Percentiles rank a stretch among this genome's conserved stretches.
Conservation (phyloP, 2,888 invertebrate genomes). For the Drosophila infuscata region DNA sequence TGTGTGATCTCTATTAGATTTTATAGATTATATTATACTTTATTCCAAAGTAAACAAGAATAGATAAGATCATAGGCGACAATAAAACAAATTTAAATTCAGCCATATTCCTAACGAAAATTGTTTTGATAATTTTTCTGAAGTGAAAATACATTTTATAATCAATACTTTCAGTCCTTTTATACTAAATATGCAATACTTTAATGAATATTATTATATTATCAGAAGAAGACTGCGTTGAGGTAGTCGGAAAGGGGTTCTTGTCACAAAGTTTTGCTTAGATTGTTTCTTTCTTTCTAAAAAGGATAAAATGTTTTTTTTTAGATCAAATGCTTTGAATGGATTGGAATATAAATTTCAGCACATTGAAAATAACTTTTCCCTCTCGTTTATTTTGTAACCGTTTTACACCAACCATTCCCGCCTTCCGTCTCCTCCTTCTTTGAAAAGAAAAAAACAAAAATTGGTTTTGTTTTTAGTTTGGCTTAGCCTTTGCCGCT, state of each 20-base stretch:
- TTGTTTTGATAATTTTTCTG: background rate
- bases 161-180: background rate
- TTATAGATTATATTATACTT: background rate
- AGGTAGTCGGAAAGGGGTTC: background rate
- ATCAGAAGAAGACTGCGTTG: background rate
- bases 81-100: background rate
- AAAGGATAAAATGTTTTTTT: background rate
- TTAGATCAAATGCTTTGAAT: background rate
- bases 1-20: background rate
- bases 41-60: background rate
- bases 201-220: background rate
- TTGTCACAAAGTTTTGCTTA: background rate
- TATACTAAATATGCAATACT: background rate
- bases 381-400: background rate
- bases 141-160: background rate
- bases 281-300: background rate
- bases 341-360: background rate
- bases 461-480: conserved; percentile 38
- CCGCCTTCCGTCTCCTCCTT: background rate
- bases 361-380: background rate
- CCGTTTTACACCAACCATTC: background rate
- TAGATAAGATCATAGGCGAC: background rate
- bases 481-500: conserved; percentile 30
- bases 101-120: background rate
- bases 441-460: background rate